Base-by-base conservation (phyloP, 2,888 invertebrate species). In the Cryptus viduatorius region DNA sequence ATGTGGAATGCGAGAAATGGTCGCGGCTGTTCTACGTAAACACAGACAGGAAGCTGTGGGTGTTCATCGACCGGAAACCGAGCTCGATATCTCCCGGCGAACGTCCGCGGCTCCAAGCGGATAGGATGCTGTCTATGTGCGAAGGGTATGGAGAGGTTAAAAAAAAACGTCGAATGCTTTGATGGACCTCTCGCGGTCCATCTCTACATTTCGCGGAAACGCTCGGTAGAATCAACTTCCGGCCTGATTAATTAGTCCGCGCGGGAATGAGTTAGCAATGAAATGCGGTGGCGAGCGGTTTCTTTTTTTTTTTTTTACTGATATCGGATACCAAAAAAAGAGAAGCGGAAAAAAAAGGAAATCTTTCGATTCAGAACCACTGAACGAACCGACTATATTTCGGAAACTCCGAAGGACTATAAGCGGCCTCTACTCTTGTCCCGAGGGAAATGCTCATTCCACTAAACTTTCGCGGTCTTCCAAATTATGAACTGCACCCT, bases 201-300 rank as follows among this genome's bases (percentile, higher is more conserved):
- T 29, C 68, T 50, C 48, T 8, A 24, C 14, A 68, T 14, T 68
- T 84, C 75, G 76, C 82, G 84, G 84, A 84, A 84, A 81, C 75
- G 73, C 37, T 61, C 19, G 24, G 56, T 64, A 69, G 75, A 75
- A 82, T 79, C 79, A 75, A 84, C 84, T 84, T 84, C 84, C 84
- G 78, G 75, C 61, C 64, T 56, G 84, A 79, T 84, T 79, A 82
- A 84, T 84, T 82, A 82, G 79, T 79, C 79, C 50, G 68, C 29
- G 68, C 12, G 16, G 37, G 56, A 19, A 79, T 44, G 72, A 50
- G 48, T 67, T 31, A 10, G 61, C 67, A 68, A 78, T 67, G 10
- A 42, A 78, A 82, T 72, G 76, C 48, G 72, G 14, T 24, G 59
- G 24, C 10, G 46, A 31, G 31, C 31, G 31, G 14, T n/a, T 59